Percentiles rank a stretch among this genome's conserved stretches.
phyloP scores from a whole-genome alignment of 2,888 invertebrate species.

The Galeruca laticollis region DNA sequence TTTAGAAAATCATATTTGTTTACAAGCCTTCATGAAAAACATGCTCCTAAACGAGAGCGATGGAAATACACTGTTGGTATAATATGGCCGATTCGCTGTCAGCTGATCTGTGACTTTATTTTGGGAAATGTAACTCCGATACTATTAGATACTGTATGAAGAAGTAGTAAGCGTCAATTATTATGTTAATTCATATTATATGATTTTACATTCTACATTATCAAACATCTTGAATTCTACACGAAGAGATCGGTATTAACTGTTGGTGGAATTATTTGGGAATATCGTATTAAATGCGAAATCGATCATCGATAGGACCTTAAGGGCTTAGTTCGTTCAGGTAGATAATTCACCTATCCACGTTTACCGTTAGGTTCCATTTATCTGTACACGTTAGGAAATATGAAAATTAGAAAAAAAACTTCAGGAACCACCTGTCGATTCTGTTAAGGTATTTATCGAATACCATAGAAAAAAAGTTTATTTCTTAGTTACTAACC shows the following conservation, averaged over 20 bases:
- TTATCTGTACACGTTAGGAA: conserved; percentile 15
- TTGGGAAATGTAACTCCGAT: too few relatives aligned
- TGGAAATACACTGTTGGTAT: too few relatives aligned
- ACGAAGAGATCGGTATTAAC: background rate
- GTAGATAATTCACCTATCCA: conserved; percentile 33
- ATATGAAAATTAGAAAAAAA: conserved; percentile 1
- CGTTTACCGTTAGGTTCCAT: conserved; percentile 22
- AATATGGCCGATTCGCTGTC: too few relatives aligned
- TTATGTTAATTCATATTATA: too few relatives aligned
- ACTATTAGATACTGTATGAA: too few relatives aligned
- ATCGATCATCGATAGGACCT: conserved; percentile 40
- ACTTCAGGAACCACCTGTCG: conserved; percentile 6
- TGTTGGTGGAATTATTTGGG: background rate
- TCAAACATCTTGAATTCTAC: background rate
- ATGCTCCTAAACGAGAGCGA: too few relatives aligned
- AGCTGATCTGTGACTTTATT: too few relatives aligned
- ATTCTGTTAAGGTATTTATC: conserved; percentile 8
- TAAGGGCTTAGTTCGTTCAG: conserved; percentile 33
- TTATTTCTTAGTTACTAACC: background rate
- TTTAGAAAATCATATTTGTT: too few relatives aligned
- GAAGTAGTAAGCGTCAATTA: too few relatives aligned
- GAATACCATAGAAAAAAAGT: background rate
- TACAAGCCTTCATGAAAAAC: too few relatives aligned
- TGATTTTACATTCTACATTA: too few relatives aligned
- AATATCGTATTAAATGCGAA: conserved; percentile 33